These are phyloP conservation scores for Macropodus opercularis DNA, from an alignment of 2,797 vertebrate genomes.

Conservation along the genomic window DNA sequence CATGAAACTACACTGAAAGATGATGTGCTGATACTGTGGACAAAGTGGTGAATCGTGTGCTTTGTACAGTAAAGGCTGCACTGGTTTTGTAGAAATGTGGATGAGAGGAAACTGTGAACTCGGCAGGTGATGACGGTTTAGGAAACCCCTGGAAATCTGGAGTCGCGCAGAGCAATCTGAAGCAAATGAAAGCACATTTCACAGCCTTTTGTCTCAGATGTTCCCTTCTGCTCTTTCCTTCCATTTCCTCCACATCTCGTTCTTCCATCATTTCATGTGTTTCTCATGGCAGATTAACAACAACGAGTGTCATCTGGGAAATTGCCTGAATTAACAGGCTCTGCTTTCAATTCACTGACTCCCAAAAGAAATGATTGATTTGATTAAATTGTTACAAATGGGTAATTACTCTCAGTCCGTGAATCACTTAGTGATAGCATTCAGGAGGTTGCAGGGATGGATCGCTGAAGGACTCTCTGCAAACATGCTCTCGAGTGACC, in stretches of 20 bases:
- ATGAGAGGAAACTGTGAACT: not conserved
- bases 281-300: constrained; percentile 61
- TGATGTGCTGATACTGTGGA: not conserved
- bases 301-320: constrained; percentile 31
- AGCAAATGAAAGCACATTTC: constrained; percentile 34
- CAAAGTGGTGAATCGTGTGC: not conserved
- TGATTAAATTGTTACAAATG: constrained; percentile 58
- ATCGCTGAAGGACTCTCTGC: constrained; percentile 17
- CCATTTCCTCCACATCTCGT: constrained; percentile 4
- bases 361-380: constrained; percentile 59
- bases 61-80: not conserved
- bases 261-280: constrained; percentile 29
- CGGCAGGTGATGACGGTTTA: not conserved
- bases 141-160: not conserved
- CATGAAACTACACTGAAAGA: not conserved
- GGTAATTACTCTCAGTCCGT: constrained; percentile 51
- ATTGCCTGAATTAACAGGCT: constrained; percentile 48
- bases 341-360: constrained; percentile 54
- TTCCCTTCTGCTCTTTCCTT: constrained; percentile 7
- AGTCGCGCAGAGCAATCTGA: constrained; percentile 13
- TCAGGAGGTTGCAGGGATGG: constrained; percentile 21
- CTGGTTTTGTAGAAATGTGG: not conserved
- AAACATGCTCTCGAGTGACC: constrained; percentile 41
- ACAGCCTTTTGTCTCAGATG: constrained; percentile 15
- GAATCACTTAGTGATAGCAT: constrained; percentile 52